phyloP scores from a whole-genome alignment of 2,888 invertebrate genomes.

The Volucella inanis region DNA sequence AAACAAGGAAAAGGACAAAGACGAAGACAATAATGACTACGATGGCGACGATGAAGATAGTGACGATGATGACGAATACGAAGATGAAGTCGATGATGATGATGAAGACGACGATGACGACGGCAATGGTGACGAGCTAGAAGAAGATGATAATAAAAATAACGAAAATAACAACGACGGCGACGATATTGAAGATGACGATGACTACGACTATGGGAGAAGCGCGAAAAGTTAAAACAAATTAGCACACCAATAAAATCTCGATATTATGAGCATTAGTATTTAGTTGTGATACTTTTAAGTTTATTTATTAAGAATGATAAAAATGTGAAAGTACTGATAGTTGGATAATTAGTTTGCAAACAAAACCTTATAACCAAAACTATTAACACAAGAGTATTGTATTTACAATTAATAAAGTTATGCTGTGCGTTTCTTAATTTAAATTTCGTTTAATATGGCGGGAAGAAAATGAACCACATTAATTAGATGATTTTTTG shows the following conservation, averaged over 20 bases:
- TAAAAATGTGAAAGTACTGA: constrained; percentile 47
- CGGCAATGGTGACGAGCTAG: background rate
- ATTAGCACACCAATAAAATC: background rate
- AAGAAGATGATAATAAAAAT: background rate
- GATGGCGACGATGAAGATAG: constrained; percentile 4
- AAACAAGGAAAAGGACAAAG: background rate
- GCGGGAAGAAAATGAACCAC: too few species aligned
- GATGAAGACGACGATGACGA: background rate
- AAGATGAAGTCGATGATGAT: background rate
- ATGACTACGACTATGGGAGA: constrained; percentile 15
- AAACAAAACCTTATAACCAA: background rate
- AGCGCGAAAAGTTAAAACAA: background rate
- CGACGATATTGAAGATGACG: constrained; percentile 7
- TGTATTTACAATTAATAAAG: background rate
- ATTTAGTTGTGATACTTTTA: background rate
- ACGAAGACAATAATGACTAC: background rate
- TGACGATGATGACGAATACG: background rate
- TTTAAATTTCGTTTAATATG: too few species aligned
- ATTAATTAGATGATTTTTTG: too few species aligned
- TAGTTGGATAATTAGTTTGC: constrained; percentile 41
- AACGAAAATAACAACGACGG: constrained; percentile 18
- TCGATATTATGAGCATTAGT: background rate
- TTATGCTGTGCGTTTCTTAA: background rate
- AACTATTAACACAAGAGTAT: background rate
- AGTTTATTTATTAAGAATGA: background rate